A percentile compares a stretch with the other conserved stretches of the same genome.
phyloP scores from a whole-genome alignment of 2,113 vertebrate species.

The Pyxicephalus adspersus region DNA sequence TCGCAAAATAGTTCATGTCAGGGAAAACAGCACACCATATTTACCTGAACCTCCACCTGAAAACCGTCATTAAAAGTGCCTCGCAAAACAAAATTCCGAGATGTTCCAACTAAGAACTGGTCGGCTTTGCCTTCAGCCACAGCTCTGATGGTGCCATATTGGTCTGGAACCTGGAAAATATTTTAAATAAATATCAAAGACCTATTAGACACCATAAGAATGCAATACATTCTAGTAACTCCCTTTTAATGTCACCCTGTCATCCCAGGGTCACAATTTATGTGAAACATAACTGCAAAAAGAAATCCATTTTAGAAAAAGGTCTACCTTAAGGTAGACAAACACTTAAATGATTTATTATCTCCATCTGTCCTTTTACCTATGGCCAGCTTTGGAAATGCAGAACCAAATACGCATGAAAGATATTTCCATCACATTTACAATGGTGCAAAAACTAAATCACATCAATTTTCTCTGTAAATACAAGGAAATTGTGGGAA shows the following conservation, averaged over 20 bases:
- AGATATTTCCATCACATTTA: background rate
- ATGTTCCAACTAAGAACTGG: conserved; percentile 93
- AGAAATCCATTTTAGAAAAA: no score
- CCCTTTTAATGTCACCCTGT: no score
- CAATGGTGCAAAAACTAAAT: background rate
- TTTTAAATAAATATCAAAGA: no score
- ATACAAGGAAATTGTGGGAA: background rate
- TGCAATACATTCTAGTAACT: no score
- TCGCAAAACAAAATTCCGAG: conserved; percentile 91
- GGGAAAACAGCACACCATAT: background rate
- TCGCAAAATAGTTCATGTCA: no score
- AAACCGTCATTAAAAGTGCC: conserved; percentile 95
- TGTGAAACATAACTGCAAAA: no score
- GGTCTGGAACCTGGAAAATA: conserved; percentile 86
- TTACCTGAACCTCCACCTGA: conserved; percentile 92
- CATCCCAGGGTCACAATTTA: no score
- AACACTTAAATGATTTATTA: no score
- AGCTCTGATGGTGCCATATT: conserved; percentile 92
- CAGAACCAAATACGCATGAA: background rate
- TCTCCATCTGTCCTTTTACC: no score
- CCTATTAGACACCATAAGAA: no score
- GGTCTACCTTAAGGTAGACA: no score
- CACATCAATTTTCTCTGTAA: background rate
- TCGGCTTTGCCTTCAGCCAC: conserved; percentile 93
- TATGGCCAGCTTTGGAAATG: background rate